Conservation (phyloP, 2,797 vertebrate species). For the Harpagifer antarcticus region DNA sequence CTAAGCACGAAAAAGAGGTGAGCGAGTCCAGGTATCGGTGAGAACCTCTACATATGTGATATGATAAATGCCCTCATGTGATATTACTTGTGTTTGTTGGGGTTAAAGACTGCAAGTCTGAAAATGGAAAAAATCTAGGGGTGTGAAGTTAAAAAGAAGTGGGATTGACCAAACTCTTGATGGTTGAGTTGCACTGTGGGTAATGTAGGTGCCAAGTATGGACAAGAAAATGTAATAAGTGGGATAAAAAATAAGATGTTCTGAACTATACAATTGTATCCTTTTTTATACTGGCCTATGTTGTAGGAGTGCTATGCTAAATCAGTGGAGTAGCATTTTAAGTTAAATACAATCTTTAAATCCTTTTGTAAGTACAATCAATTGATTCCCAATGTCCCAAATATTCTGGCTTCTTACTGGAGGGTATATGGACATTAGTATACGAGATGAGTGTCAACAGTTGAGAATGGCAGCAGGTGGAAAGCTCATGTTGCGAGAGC, state of each 20-base stretch:
- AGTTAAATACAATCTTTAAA: conserved; percentile 19
- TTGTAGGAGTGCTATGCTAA: neutral
- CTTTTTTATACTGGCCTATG: neutral
- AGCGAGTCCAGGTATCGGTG: neutral
- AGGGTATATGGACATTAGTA: neutral
- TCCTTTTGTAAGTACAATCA: neutral
- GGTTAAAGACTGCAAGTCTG: neutral
- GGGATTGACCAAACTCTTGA: neutral
- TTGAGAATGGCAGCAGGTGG: conserved; percentile 4
- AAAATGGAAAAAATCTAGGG: neutral
- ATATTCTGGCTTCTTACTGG: neutral
- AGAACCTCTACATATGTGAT: neutral
- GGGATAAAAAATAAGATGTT: neutral
- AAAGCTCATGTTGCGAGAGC: conserved; percentile 5
- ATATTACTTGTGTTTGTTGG: neutral
- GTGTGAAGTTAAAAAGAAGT: neutral
- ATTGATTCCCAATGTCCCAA: no score
- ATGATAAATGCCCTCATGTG: neutral
- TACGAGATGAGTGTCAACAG: neutral
- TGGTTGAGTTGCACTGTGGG: neutral
- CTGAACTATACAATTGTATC: neutral
- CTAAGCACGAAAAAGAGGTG: neutral
- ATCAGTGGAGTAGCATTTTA: neutral
- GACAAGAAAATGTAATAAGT: neutral
- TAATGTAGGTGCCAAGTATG: neutral